phyloP scores from a whole-genome alignment of 2,113 vertebrate genomes.

The Bubo blakistoni region DNA sequence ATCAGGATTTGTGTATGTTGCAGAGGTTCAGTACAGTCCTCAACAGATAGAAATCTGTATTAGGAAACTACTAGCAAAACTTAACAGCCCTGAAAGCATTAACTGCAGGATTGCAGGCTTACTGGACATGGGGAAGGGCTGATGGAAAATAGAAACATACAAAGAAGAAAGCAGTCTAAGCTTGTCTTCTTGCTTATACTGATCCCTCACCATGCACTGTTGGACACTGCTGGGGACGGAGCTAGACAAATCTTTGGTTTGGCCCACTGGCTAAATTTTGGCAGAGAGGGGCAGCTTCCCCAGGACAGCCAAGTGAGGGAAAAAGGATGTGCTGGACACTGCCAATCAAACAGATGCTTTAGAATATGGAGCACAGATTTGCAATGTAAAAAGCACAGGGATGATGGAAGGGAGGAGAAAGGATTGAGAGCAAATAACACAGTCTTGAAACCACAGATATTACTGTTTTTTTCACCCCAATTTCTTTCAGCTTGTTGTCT shows the following conservation, averaged over 20 bases:
- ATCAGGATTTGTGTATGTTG: background rate
- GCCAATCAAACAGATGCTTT: background rate
- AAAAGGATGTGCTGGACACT: background rate
- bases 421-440: background rate
- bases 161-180: background rate
- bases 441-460: background rate
- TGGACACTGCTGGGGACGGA: background rate
- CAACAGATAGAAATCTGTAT: background rate
- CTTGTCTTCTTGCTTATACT: background rate
- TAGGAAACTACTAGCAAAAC: background rate
- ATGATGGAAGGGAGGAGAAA: background rate
- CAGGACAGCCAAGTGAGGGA: background rate
- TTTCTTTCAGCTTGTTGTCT: background rate
- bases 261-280: background rate
- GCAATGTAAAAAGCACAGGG: background rate
- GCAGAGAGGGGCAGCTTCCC: background rate
- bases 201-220: background rate
- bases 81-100: background rate
- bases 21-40: background rate
- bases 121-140: background rate
- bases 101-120: background rate
- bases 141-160: background rate
- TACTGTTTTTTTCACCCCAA: background rate
- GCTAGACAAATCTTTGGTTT: background rate
- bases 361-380: background rate